phyloP scores from a whole-genome alignment of 2,113 vertebrate genomes.

The Dermatemys mawii region DNA sequence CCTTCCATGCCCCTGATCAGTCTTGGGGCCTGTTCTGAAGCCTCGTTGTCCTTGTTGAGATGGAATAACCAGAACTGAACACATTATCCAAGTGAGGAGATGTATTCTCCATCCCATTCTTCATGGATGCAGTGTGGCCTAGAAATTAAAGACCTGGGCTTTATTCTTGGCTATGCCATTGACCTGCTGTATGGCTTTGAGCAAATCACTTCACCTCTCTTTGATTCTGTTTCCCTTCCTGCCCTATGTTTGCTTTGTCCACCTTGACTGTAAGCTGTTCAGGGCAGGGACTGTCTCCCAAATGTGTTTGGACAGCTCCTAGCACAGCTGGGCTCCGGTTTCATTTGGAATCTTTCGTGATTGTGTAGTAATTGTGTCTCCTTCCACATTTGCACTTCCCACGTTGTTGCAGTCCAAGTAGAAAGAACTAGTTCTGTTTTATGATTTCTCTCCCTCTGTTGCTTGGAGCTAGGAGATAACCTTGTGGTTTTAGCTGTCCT shows the following conservation, averaged over 20 bases:
- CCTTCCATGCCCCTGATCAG: background rate
- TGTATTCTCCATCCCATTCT: background rate
- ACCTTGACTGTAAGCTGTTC: background rate
- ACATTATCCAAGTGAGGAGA: background rate
- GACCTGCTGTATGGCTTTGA: background rate
- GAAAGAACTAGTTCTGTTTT: background rate
- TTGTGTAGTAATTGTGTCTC: background rate
- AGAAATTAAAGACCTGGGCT: background rate
- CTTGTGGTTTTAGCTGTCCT: background rate
- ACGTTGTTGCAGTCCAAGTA: background rate
- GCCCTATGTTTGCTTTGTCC: background rate
- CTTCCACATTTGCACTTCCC: background rate
- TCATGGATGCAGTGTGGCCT: background rate
- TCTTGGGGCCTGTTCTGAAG: background rate
- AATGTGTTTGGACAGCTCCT: background rate
- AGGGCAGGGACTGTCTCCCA: background rate
- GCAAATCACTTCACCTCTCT: background rate
- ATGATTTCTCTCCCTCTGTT: background rate
- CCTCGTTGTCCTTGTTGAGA: background rate
- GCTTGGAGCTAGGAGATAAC: background rate
- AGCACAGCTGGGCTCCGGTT: background rate
- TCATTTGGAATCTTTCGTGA: background rate
- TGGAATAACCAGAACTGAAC: background rate
- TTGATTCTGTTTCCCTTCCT: too few relatives aligned
- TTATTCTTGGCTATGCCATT: background rate